Base-by-base conservation (phyloP, 23 tunicate species). In the Oikopleura dioica region DNA sequence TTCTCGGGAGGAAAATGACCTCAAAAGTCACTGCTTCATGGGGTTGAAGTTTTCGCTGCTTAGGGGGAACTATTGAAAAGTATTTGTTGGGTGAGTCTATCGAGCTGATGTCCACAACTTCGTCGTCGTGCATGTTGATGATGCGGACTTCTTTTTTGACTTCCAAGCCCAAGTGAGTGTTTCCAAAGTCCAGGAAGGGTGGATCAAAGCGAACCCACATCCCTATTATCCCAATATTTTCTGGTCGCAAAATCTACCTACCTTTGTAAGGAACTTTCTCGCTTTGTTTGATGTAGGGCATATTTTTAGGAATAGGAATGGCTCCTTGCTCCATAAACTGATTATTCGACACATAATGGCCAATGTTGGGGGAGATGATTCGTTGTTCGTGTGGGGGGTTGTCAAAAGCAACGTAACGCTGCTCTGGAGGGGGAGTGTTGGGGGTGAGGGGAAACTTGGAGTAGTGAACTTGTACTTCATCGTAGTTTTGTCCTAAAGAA, bases 1-100 rank as follows among this genome's bases (percentile, higher is more conserved):
- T 80, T 23, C 97, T 79, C 0, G 97, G 85, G 44, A 85, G 68
- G 78, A 91, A 91, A 26, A 91, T 86, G 32, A 83, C 94, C 38
- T 91, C 94, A 76, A 91, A 91, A 0, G 97, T 78, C 32, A 87
- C 82, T 75, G 85, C 85, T n/a, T 82, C 81, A 0, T 78, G 69
- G 1, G 92, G 77, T 32, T 80, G 81, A n/a, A 88, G 9, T 9
- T 21, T 9, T 9, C 21, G 9, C 21, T 9, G 55, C 55, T 9
- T 44, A 9, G 55, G 55, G 21, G 21, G 21, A 44, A 21, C 21
- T 21, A 21, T 9, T 9, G 55, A 44, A 21, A 44, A 44, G 21
- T 44, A 44, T 9, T 9, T 9, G 21, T 44, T 44, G 16, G 55
- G 55, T 9, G 55, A 44, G 16, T 9, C 9, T 9, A 44, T 44